phyloP scores from a whole-genome alignment of 1,140 invertebrate species.

The Plectus sambesii region DNA sequence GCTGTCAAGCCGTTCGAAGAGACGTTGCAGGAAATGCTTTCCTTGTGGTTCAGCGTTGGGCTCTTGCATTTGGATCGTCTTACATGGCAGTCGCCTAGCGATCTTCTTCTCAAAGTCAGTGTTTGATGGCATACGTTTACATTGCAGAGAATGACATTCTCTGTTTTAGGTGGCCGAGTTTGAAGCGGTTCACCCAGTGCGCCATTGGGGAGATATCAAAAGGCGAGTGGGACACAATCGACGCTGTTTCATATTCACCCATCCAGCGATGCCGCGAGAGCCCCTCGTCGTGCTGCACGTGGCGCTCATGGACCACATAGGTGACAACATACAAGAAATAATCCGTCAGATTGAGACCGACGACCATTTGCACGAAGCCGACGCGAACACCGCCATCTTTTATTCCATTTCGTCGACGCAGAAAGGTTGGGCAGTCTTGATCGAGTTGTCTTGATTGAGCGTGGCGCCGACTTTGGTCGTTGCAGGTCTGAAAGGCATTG shows the following conservation, averaged over 20 bases:
- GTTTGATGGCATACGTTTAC: too few species aligned
- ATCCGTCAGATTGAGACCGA: conserved; percentile 2
- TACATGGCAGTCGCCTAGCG: conserved; percentile 62
- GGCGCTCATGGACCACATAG: conserved; percentile 59
- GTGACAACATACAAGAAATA: conserved; percentile 52
- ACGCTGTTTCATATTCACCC: conserved; percentile 64
- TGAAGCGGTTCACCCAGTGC: conserved; percentile 69
- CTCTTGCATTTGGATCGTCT: conserved; percentile 60
- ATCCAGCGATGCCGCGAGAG: conserved; percentile 62
- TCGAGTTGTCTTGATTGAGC: too few species aligned
- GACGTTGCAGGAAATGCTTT: conserved; percentile 56
- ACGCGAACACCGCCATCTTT: conserved; percentile 63
- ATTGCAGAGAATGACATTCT: too few species aligned
- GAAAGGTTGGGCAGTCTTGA: too few species aligned
- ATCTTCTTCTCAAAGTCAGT: conserved; percentile 63
- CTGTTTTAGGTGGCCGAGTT: conserved; percentile 64
- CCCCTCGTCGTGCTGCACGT: conserved; percentile 66
- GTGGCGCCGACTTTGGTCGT: too few species aligned
- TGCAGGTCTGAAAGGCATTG: conserved; percentile 59
- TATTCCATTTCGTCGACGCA: conserved; percentile 68
- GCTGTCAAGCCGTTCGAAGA: conserved; percentile 54
- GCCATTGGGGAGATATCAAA: conserved; percentile 63
- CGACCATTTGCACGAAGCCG: conserved; percentile 21
- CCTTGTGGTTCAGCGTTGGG: conserved; percentile 63
- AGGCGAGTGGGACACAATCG: conserved; percentile 61